A percentile compares a stretch with the other conserved stretches of the same genome.
Conservation (phyloP, 2,113 vertebrate genomes). For the Gorsachius goisagi region DNA sequence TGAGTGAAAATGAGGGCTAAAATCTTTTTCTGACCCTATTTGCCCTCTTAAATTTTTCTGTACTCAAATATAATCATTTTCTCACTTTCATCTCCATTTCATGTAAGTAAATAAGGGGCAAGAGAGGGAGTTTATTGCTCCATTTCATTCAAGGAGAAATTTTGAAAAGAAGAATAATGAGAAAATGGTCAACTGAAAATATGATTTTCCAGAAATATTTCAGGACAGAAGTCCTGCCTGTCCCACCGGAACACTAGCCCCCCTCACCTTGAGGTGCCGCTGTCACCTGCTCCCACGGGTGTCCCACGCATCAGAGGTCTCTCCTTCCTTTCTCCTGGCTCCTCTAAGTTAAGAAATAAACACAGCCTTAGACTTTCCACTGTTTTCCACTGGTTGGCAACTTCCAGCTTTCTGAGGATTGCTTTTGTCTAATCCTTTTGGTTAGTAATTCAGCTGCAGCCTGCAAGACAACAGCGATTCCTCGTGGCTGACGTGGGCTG, state of each 20-base stretch:
- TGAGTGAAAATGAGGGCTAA: background rate
- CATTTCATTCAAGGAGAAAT: background rate
- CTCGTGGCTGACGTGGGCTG: background rate
- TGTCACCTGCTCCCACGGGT: background rate
- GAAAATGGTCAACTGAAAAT: background rate
- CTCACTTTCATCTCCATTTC: background rate
- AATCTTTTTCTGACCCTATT: background rate
- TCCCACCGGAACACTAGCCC: background rate
- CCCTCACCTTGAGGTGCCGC: background rate
- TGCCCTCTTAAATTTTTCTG: background rate
- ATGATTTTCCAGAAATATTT: background rate
- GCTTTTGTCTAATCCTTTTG: conserved; percentile 29
- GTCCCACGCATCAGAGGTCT: background rate
- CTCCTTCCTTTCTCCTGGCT: background rate
- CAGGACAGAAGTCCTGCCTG: background rate
- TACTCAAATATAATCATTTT: background rate
- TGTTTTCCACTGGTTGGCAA: conserved; percentile 13
- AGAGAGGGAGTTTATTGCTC: background rate
- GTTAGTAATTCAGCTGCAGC: conserved; percentile 52
- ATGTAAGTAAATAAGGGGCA: background rate
- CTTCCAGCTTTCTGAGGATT: conserved; percentile 7
- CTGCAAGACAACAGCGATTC: background rate
- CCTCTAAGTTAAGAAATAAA: background rate
- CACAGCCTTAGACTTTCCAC: background rate
- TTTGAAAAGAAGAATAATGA: background rate